Evolutionary conservation across 2,888 invertebrate species (phyloP), one percentile per base, ranked within the genome.

Genomic region (Cryptocephalus primarius): DNA sequence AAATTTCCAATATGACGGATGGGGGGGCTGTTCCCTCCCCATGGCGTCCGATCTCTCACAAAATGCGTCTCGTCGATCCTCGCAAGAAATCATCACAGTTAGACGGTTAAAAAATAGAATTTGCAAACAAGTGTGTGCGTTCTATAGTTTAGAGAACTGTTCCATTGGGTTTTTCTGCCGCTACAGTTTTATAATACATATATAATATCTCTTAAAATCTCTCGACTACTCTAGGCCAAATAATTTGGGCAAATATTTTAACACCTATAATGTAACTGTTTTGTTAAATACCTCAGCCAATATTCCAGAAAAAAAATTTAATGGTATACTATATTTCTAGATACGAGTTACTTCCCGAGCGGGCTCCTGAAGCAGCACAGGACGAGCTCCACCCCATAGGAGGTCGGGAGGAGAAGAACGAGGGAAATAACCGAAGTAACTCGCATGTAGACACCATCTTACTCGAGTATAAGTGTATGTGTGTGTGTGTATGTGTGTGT

Each of bases 271-370:
- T 53, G 55, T 62, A 62, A 60, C 48, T 49, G 48, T 53, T 55
- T 48, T 58, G 60, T 61, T 63, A 64, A 66, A 65, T 65, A 63
- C 67, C 67, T 67, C 67, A 67, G 66, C 66, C 68, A 65, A 60
- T 61, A 52, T 48, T 42, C 49, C 22, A 6, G 6, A 22, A 22
- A 54, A 55, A 43, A 46, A 44, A 49, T 48, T 33, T 47, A 44
- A 46, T 47, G 49, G 49, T 43, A 42, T 46, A 31, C 47, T 48
- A 44, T 46, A 42, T 43, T 41, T 43, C 22, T 22, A 22, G 22
- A 22, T 22, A 22, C 22, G 22, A 22, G 22, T 22, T 22, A 22
- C 22, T 22, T 22, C 6, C 22, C 22, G 22, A 22, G 22, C 2
- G 22, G 22, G 22, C 22, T 22, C 22, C 22, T 22, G 22, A 22